phyloP scores from a whole-genome alignment of 2,797 vertebrate genomes.

The Catostomus latipinnis region DNA sequence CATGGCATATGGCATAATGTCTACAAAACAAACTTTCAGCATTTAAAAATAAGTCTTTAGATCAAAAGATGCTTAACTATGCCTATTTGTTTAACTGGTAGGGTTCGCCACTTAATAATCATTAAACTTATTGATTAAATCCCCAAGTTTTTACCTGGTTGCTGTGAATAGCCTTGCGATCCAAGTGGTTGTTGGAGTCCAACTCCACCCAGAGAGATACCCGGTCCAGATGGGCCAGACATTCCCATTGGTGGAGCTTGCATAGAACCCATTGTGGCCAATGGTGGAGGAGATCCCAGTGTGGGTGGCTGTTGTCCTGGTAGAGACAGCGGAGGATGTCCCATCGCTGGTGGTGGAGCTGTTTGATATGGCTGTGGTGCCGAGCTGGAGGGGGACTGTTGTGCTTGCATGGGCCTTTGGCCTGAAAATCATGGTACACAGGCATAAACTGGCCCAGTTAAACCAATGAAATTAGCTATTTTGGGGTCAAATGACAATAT shows the following conservation, averaged over 20 bases:
- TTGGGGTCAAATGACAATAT: not conserved
- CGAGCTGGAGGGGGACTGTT: constrained; percentile 68
- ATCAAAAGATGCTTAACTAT: too few relatives aligned
- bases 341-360: constrained; percentile 66
- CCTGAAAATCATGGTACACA: constrained; percentile 66
- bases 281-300: constrained; percentile 67
- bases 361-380: constrained; percentile 74
- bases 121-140: not conserved
- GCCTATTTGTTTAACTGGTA: too few relatives aligned
- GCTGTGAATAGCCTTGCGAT: constrained; percentile 75
- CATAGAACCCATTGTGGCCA: constrained; percentile 69
- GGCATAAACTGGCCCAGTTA: not conserved
- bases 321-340: constrained; percentile 71
- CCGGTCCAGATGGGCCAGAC: constrained; percentile 75
- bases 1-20: too few relatives aligned
- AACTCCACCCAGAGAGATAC: constrained; percentile 68
- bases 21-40: too few relatives aligned
- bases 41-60: too few relatives aligned
- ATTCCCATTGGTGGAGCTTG: constrained; percentile 65
- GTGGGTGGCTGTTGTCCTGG: constrained; percentile 75
- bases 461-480: not conserved
- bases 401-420: constrained; percentile 67
- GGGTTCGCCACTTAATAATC: not conserved
- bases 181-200: constrained; percentile 79
- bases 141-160: constrained; percentile 67